Evolutionary conservation across 2,113 vertebrate genomes (phyloP), one percentile per base, ranked within the genome.

Genomic region (Atlantisia rogersi): DNA sequence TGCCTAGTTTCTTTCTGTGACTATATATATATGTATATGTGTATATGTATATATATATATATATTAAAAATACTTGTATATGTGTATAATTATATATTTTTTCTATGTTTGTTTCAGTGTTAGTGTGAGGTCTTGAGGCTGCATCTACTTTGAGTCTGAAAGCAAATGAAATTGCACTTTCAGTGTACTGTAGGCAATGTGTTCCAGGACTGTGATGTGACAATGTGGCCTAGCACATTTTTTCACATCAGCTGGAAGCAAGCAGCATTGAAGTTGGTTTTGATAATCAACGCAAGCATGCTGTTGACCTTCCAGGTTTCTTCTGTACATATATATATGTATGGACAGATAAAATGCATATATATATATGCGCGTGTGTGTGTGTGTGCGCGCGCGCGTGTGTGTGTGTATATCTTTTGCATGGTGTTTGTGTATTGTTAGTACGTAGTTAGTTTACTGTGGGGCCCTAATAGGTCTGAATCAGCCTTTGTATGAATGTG

Each of bases 201-300:
- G 96, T 96, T 94, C 88, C 88, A 92, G 97, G 96, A 97, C 81
- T 98, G 95, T 97, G 98, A 99, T 99, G 99, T 99, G 98, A 98
- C 95, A 96, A 97, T 98, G 98, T 99, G 98, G 92, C 76, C 86
- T 69, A 94, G 91, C 98, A 98, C 98, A 98, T 98, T 98, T 93
- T 96, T 97, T 98, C 98, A 99, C 98, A 99, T 99, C 98, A 97
- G 29, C 98, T 99, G 98, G 98, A 99, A 98, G 98, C 97, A 93
- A 65, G 52, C 98, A 98, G 98, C 97, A 97, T 97, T 93, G 95
- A 97, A 98, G 98, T 98, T 98, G 98, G 97, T 97, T 97, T 97
- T 95, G 77, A 82, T 96, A 97, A 92, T 98, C 98, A 98, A 99
- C 98, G 98, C 96, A 96, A 96, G 97, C 98, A 98, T 98, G 98